A percentile compares a stretch with the other conserved stretches of the same genome.
These are phyloP conservation scores for Semicossyphus pulcher DNA, from an alignment of 2,113 vertebrate genomes.

Conservation along the genomic window DNA sequence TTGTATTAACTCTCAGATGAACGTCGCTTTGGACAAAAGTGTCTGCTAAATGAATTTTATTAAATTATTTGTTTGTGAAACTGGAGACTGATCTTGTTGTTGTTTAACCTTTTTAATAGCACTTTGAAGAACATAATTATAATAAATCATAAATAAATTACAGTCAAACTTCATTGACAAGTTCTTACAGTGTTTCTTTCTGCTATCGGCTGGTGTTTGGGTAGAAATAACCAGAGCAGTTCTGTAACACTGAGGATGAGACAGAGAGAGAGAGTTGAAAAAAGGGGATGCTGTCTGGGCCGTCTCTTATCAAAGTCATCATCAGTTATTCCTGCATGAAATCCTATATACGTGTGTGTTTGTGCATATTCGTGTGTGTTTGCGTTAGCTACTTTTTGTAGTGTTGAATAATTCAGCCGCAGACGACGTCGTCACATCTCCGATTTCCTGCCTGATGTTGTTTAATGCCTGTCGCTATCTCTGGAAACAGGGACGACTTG, in stretches of 20 bases:
- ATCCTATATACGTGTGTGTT: conserved; percentile 56
- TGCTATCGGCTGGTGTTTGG: too few relatives aligned
- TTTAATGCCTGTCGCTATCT: conserved; percentile 44
- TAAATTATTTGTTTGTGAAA: too few relatives aligned
- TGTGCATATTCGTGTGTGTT: conserved; percentile 30
- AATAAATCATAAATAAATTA: too few relatives aligned
- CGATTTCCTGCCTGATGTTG: conserved; percentile 58
- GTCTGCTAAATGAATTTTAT: too few relatives aligned
- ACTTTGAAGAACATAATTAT: too few relatives aligned
- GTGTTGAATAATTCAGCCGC: conserved; percentile 71
- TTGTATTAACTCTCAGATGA: too few relatives aligned
- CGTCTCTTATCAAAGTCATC: conserved; percentile 59
- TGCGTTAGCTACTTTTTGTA: conserved; percentile 54
- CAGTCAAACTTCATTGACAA: too few relatives aligned
- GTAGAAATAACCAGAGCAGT: too few relatives aligned
- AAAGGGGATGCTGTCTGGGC: conserved; percentile 24
- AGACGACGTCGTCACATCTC: conserved; percentile 57
- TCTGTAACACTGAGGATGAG: not conserved
- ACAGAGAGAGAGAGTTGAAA: not conserved
- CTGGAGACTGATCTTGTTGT: too few relatives aligned
- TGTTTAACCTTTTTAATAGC: too few relatives aligned
- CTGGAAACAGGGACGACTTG: conserved; percentile 41
- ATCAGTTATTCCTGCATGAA: conserved; percentile 54
- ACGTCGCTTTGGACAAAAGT: too few relatives aligned
- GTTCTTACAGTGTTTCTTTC: too few relatives aligned